Evolutionary conservation across 1,140 invertebrate species (phyloP).

Genomic region (Homalodisca vitripennis): DNA sequence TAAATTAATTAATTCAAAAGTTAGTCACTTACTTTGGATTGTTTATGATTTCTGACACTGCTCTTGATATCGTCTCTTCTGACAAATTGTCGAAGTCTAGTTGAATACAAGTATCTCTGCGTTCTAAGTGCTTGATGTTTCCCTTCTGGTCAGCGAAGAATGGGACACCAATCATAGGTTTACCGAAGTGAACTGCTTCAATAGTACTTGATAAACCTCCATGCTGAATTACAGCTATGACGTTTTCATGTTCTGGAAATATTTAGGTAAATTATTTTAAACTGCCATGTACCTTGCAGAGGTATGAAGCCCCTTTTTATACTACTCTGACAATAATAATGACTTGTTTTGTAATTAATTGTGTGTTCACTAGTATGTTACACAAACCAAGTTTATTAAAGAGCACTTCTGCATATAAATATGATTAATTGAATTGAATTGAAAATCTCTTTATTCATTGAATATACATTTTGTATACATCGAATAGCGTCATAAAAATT

Average conservation of each 20-base stretch:
- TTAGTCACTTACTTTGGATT: constrained; percentile 10
- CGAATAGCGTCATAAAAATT: too few relatives aligned
- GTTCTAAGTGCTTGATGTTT: constrained; percentile 13
- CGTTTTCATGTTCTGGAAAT: constrained; percentile 38
- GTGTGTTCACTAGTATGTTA: too few relatives aligned
- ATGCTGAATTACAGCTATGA: constrained; percentile 63
- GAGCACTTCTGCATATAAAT: too few relatives aligned
- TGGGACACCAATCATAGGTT: constrained; percentile 68
- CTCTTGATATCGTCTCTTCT: neutral
- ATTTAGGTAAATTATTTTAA: neutral
- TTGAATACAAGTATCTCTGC: constrained; percentile 14
- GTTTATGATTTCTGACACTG: neutral
- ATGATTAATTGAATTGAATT: too few relatives aligned
- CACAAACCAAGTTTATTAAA: too few relatives aligned
- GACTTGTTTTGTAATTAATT: too few relatives aligned
- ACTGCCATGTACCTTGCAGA: too few relatives aligned
- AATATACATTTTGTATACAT: too few relatives aligned
- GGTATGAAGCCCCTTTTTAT: too few relatives aligned
- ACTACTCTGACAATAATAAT: too few relatives aligned
- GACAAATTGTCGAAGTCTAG: constrained; percentile 33
- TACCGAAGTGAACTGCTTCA: constrained; percentile 67
- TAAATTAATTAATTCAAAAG: too few relatives aligned
- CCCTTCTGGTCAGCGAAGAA: constrained; percentile 60
- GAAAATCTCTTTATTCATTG: too few relatives aligned
- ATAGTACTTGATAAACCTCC: constrained; percentile 67